Base-by-base conservation (phyloP, 2,113 vertebrate species). In the Scomber colias region DNA sequence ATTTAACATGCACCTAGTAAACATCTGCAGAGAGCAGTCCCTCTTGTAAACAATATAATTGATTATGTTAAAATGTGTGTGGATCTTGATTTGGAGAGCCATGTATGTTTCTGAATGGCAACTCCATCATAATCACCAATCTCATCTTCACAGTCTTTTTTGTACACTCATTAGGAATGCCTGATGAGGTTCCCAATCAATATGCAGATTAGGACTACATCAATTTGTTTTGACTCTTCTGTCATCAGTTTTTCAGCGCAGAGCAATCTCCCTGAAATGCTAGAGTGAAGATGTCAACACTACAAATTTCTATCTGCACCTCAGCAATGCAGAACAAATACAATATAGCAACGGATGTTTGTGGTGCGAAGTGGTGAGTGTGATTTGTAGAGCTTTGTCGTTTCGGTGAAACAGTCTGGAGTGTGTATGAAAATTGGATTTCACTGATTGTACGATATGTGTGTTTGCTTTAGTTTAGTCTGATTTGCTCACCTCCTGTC, bases 161-260 rank as follows among this genome's bases (percentile, higher is more conserved):
- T 76, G 46, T 71, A 71, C 21, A 11, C 90, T 94, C 91, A 93
- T 95, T 93, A 93, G 86, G 70, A 73, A 89, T 83, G 90, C 75
- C 78, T 94, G 93, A 94, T 94, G 89, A 94, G 90, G 77, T 92
- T 93, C 89, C 85, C 88, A 94, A 94, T 94, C 92, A 95, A 92
- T 93, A 94, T 95, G 92, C 86, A 94, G 93, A 93, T 94, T 88
- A 89, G 87, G 77, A 90, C 82, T 77, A 70, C 81, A 85, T 91
- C 90, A 89, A 88, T 92, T 90, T 90, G 89, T 90, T 87, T 83
- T 86, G 84, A 87, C 71, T 89, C 72, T 79, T 82, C 64, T 72
- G 85, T 82, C 83, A 70, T 79, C 45, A 14, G 66, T 77, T 77
- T 63, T 63, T 48, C 16, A 31, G 56, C 60, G 17, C 57, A 64